Evolutionary conservation across 2,888 invertebrate genomes (phyloP).

Genomic region (Caenorhabditis panamensis): DNA sequence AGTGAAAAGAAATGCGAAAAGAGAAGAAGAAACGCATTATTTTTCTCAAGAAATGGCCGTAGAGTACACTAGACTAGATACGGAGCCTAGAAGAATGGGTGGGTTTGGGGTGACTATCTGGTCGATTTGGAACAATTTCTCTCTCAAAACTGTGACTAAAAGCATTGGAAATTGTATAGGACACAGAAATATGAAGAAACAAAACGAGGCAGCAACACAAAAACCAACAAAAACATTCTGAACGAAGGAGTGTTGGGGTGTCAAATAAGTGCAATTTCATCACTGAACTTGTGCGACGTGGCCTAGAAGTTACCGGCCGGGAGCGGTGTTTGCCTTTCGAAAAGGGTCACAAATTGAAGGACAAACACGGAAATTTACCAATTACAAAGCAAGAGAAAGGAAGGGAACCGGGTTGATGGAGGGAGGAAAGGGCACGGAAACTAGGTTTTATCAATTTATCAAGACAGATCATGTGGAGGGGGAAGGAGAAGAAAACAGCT

Average conservation of each 20-base stretch:
- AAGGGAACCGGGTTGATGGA: conserved; percentile 2
- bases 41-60: background rate
- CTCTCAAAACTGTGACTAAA: background rate
- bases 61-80: conserved; percentile 39
- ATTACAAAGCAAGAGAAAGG: conserved; percentile 32
- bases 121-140: background rate
- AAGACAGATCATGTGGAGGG: conserved; percentile 27
- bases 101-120: background rate
- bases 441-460: conserved; percentile 26
- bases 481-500: conserved; percentile 55
- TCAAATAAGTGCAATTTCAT: conserved; percentile 31
- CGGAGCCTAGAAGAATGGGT: conserved; percentile 1
- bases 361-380: conserved; percentile 51
- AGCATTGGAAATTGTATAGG: conserved; percentile 29
- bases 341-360: conserved; percentile 33
- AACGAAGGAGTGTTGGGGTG: background rate
- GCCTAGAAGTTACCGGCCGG: conserved; percentile 15
- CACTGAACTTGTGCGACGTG: conserved; percentile 43
- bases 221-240: background rate
- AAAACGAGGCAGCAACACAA: background rate
- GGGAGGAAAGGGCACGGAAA: conserved; percentile 5
- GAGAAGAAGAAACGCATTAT: background rate
- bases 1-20: conserved; percentile 23
- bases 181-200: background rate
- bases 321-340: conserved; percentile 42